Base-by-base conservation (phyloP, 2,113 vertebrate genomes). In the Regulus satrapa region DNA sequence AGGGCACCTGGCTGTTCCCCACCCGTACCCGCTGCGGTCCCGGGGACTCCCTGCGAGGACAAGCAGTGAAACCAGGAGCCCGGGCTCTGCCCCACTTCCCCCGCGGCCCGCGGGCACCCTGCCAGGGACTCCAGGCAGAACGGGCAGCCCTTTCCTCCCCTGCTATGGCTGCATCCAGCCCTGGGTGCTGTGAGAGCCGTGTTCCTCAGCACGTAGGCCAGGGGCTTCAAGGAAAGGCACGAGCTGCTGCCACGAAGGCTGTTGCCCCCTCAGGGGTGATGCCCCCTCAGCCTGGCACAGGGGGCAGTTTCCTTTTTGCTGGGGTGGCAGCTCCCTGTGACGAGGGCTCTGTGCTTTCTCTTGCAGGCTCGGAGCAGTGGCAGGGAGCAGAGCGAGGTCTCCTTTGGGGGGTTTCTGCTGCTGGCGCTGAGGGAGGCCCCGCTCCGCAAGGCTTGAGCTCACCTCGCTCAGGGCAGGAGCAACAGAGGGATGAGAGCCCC, bases 141-240 rank as follows among this genome's bases (percentile, higher is more conserved):
- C 8, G 0, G n/a, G 45, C 25, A 48, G 48, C 0, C 0, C 83
- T 29, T 7, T 21, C 25, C 66, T 79, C 19, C 84, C 51, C 63
- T 55, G 62, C 64, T 14, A 7, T 4, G 12, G 14, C 49, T 34
- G 56, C 4, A 4, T 12, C 38, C 89, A 75, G 31, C 28, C 55
- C 29, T 0, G 1, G 16, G 58, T 5, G 51, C 18, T 2, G 4
- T 41, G 16, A 75, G 76, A 2, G 0, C n/a, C 0, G 3, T 71
- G 80, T 28, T 56, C 24, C 55, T 36, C 2, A 0, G 72, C 64
- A 83, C 5, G 1, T 45, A 36, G 48, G 20, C 20, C 61, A 28
- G 31, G 18, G 34, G 25, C 1, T 4, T 38, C 46, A n/a, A 10
- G 40, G 10, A 19, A 46, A 32, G 31, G 24, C 40, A 55, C 0